These are phyloP conservation scores for Pterocles gutturalis DNA, from an alignment of 2,113 vertebrate genomes.

Conservation along the genomic window DNA sequence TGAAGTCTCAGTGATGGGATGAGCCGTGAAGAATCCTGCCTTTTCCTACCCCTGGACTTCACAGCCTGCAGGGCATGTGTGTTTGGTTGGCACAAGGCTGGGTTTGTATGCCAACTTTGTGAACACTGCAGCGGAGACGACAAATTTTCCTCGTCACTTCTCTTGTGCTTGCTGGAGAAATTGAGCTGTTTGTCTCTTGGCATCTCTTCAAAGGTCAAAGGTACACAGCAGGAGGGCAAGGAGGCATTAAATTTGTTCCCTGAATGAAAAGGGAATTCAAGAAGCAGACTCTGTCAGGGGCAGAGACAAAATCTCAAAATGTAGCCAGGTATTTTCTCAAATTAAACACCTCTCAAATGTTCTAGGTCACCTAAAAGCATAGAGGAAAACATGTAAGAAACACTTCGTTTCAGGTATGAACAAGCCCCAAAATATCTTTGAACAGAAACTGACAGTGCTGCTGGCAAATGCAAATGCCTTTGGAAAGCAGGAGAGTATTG, in stretches of 20 bases:
- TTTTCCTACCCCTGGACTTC: not conserved
- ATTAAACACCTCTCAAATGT: not conserved
- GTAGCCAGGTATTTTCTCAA: not conserved
- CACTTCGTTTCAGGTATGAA: not conserved
- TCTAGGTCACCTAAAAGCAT: not conserved
- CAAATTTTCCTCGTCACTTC: not conserved
- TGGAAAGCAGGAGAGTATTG: not conserved
- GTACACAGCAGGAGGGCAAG: not conserved
- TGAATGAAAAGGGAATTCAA: not conserved
- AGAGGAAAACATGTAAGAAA: not conserved
- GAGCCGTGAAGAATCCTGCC: not conserved
- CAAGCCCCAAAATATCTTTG: not conserved
- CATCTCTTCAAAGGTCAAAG: conserved; percentile 1
- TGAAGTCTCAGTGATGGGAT: not conserved
- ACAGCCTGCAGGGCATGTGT: not conserved
- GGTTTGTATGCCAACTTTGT: not conserved
- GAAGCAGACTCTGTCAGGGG: not conserved
- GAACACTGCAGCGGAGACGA: not conserved
- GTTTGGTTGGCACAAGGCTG: not conserved
- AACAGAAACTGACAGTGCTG: not conserved
- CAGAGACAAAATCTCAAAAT: not conserved
- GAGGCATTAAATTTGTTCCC: not conserved
- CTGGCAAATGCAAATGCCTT: not conserved
- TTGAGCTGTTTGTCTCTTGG: not conserved
- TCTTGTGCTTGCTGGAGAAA: not conserved